Base-by-base conservation (phyloP, 1,140 invertebrate species). In the Acromyrmex heyeri region DNA sequence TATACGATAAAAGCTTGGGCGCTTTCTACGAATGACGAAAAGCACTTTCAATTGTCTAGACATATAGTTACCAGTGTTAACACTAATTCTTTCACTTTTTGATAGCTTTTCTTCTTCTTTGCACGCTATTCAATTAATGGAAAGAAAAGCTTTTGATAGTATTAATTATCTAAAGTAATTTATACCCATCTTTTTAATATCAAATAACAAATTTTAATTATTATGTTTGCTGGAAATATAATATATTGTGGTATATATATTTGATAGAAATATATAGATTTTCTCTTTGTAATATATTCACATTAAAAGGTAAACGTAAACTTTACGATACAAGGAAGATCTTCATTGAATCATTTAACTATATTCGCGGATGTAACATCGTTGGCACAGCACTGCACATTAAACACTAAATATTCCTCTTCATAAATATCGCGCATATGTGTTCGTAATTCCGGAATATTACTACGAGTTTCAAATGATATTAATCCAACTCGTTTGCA, bases 371-470 rank as follows among this genome's bases (percentile, higher is more conserved):
- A 57, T 8, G 30, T 55, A 81, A 69, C 14, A 69, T 70, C 53
- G 53, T 81, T 70, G 14, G 53, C 53, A 44, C 12, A 69, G 50
- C 50, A 57, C 2, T 69, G 34, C 64, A 48, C 24, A 75, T 83
- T 62, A 73, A 79, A 67, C 27, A 67, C 62, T 79, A 79, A 83
- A 83, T 73, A 83, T 83, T 48, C 27, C 34, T 73, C 55, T 75
- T 48, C n/a, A 83, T 83, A 48, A 50, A 83, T 82, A 72, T 24
- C 34, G 69, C 38, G n/a, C 18, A 44, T 7, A 38, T 59, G 38
- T 61, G n/a, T 61, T 34, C 7, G 79, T 73, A 61, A 83, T 83
- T 24, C 57, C 69, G 27, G 44, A 75, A 64, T 75, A 83, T 83
- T 38, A 73, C 27, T 61, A 73, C 53, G 38, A 83, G 69, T 38